Evolutionary conservation across 2,113 vertebrate genomes (phyloP).

Genomic region (Xenopus laevis): DNA sequence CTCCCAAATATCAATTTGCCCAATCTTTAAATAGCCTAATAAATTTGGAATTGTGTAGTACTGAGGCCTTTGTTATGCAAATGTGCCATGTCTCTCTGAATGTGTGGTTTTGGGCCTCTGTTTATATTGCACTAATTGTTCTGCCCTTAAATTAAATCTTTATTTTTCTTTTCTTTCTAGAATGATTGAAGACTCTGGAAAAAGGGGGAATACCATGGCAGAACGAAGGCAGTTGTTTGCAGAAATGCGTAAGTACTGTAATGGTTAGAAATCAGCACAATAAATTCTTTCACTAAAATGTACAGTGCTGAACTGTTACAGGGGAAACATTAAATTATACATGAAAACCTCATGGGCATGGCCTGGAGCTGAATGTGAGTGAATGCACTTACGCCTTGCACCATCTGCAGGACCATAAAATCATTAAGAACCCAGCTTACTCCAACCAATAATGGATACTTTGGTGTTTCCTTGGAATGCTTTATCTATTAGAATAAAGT

Average conservation of each 20-base stretch:
- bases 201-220: slow-evolving; percentile 91
- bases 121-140: not conserved
- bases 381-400: no score
- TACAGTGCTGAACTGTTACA: no score
- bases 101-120: slow-evolving; percentile 3
- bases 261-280: not conserved
- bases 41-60: slow-evolving; percentile 20
- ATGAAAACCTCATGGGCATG: no score
- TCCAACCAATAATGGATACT: no score
- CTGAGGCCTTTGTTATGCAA: slow-evolving; percentile 21
- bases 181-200: slow-evolving; percentile 92
- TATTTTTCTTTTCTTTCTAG: slow-evolving; percentile 64
- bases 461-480: no score
- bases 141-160: not conserved
- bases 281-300: not conserved
- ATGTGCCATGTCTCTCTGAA: slow-evolving; percentile 15
- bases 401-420: no score
- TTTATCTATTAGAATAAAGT: no score
- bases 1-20: slow-evolving; percentile 8
- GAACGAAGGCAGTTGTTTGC: slow-evolving; percentile 98
- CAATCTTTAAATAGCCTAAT: slow-evolving; percentile 28
- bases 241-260: slow-evolving; percentile 86
- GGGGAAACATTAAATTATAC: no score
- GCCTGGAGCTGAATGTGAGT: no score
- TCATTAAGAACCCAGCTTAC: no score